These are phyloP conservation scores for Platycheirus rosarum DNA, from an alignment of 2,888 invertebrate species.

Conservation along the genomic window DNA sequence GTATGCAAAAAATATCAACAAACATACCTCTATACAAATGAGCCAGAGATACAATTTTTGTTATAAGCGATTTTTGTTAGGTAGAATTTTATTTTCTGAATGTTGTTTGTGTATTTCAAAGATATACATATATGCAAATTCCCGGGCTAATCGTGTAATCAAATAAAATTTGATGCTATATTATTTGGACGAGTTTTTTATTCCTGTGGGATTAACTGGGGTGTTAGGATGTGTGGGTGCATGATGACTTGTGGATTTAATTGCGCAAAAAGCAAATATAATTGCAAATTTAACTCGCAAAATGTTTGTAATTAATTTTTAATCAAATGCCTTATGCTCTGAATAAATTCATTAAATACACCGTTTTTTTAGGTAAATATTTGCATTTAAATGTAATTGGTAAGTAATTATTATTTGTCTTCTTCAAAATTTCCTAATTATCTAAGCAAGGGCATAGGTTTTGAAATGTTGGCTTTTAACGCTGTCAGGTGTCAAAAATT, in stretches of 20 bases:
- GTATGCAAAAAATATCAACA: slow-evolving; percentile 16
- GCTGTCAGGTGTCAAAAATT: too few relatives aligned
- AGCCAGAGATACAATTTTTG: slow-evolving; percentile 50
- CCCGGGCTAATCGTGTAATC: slow-evolving; percentile 66
- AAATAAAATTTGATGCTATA: slow-evolving; percentile 68
- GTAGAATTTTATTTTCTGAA: slow-evolving; percentile 21
- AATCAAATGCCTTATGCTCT: slow-evolving; percentile 36
- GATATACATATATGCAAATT: slow-evolving; percentile 64
- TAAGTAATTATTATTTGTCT: slow-evolving; percentile 5
- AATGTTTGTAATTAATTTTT: slow-evolving; percentile 56
- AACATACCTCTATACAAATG: background rate
- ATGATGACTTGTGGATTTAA: slow-evolving; percentile 43
- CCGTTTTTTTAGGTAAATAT: background rate
- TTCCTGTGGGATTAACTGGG: background rate
- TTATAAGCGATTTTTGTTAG: slow-evolving; percentile 49
- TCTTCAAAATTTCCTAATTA: background rate
- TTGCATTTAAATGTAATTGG: slow-evolving; percentile 17
- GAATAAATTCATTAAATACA: background rate
- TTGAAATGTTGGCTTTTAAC: too few relatives aligned
- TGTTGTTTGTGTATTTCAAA: slow-evolving; percentile 26
- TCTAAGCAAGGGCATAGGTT: background rate
- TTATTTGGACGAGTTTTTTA: slow-evolving; percentile 22
- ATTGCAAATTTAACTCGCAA: slow-evolving; percentile 51
- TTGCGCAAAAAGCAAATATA: slow-evolving; percentile 37
- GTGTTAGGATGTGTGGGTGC: background rate